Evolutionary conservation across 2,888 invertebrate species (phyloP).

Genomic region (Chaetoderma sp.): DNA sequence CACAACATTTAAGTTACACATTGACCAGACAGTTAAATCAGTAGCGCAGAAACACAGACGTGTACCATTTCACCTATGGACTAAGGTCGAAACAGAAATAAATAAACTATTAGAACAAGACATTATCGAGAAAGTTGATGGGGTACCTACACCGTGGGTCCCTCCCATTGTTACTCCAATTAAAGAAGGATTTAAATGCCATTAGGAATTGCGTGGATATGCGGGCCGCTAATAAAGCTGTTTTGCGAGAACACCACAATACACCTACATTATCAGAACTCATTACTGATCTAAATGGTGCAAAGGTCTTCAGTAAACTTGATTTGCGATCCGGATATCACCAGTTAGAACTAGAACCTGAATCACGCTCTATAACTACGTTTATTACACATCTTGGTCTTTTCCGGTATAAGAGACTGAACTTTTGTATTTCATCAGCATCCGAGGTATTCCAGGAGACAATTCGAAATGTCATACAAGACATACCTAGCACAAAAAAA

Average conservation of each 20-base stretch:
- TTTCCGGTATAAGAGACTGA: constrained; percentile 37
- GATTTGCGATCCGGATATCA: constrained; percentile 41
- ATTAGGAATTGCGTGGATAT: constrained; percentile 31
- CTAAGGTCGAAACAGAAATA: constrained; percentile 35
- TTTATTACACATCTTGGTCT: constrained; percentile 38
- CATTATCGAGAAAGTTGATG: constrained; percentile 39
- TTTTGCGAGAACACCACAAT: constrained; percentile 36
- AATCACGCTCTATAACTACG: constrained; percentile 40
- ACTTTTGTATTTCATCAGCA: constrained; percentile 37
- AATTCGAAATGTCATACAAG: constrained; percentile 25
- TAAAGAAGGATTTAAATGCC: constrained; percentile 13
- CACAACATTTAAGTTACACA: constrained; percentile 29
- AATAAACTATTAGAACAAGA: constrained; percentile 30
- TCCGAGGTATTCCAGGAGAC: constrained; percentile 38
- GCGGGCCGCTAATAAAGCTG: constrained; percentile 42
- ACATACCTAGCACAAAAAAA: constrained; percentile 32
- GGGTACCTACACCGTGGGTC: constrained; percentile 40
- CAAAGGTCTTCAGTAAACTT: constrained; percentile 39
- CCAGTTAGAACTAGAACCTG: constrained; percentile 39
- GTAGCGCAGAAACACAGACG: constrained; percentile 27
- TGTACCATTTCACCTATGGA: constrained; percentile 38
- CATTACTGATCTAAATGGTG: constrained; percentile 39
- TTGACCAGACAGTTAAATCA: constrained; percentile 34
- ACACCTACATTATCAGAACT: constrained; percentile 43
- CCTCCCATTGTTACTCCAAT: constrained; percentile 34